Evolutionary conservation across 2,113 vertebrate genomes (phyloP), one percentile per base, ranked within the genome.

Genomic region (Trichechus manatus): DNA sequence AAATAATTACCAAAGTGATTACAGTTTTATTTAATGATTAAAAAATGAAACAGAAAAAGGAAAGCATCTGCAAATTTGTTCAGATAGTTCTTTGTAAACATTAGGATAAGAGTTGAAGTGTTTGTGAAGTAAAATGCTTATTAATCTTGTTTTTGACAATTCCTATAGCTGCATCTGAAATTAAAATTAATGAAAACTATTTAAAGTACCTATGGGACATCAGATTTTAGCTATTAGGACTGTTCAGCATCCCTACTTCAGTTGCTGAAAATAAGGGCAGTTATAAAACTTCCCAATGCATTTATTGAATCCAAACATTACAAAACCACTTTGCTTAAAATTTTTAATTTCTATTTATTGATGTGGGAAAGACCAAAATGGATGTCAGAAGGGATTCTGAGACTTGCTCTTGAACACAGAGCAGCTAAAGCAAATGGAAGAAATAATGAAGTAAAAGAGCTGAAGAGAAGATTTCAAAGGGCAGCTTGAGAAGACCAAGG

Each of bases 41-140:
- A 78, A 89, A 93, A 74, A 5, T 53, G 19, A 90, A 87, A 9
- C 9, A 50, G 4, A 77, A 89, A n/a, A 94, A 91, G 7, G 66
- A 81, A 94, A 82, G 9, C 72, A 92, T 77, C 42, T 75, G 13
- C 1, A 83, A 87, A 92, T 83, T 92, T 90, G 50, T 81, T 89
- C 50, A 92, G 44, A 84, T 59, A 79, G 14, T 4, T 42, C 79
- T 93, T 85, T 94, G 2, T 39, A 86, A 89, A 83, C 61, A 66
- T 78, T 95, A 80, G 72, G 66, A 25, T 84, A 80, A 36, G n/a
- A 91, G 2, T 93, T 96, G 31, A 91, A 75, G 14, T 96, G 22
- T 75, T 87, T 78, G 29, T 70, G 42, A 96, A 94, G 77, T 77
- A 81, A 88, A 94, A 68, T 79, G 31, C 27, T 93, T 68, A 56